Percentiles rank a stretch among this genome's conserved stretches.
phyloP scores from a whole-genome alignment of 2,113 vertebrate genomes.

The Aviceda subcristata region DNA sequence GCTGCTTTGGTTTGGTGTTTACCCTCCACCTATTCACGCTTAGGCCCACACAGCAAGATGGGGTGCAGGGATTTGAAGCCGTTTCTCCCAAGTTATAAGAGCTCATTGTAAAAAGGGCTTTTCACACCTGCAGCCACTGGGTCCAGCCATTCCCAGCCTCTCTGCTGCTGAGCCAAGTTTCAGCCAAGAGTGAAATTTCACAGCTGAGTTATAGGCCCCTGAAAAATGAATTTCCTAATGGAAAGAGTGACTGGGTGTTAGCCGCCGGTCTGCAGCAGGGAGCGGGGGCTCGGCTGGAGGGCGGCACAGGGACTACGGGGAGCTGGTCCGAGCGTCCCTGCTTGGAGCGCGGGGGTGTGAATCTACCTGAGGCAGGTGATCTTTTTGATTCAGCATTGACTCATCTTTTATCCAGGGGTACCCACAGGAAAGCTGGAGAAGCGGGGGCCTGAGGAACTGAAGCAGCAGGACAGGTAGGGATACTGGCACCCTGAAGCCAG shows the following conservation, averaged over 20 bases:
- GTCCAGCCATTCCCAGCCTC: background rate
- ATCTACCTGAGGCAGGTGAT: too few relatives aligned
- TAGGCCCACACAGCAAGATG: background rate
- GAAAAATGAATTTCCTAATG: conserved; percentile 54
- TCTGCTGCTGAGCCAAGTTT: conserved; percentile 35
- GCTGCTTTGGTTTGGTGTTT: background rate
- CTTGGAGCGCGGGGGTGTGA: background rate
- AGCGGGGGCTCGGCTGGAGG: background rate
- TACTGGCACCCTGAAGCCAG: background rate
- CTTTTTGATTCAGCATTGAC: too few relatives aligned
- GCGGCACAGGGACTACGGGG: background rate
- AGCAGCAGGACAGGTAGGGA: background rate
- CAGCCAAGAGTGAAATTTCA: conserved; percentile 20
- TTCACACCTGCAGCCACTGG: conserved; percentile 14
- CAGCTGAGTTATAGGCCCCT: conserved; percentile 19
- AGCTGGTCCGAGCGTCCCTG: background rate
- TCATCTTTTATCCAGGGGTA: background rate
- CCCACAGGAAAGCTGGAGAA: background rate
- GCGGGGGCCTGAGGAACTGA: background rate
- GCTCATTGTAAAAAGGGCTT: conserved; percentile 8
- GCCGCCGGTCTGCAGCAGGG: background rate
- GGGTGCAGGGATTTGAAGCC: background rate
- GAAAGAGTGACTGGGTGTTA: conserved; percentile 39
- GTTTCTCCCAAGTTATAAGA: background rate
- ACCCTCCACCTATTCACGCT: background rate